Percentiles rank a stretch among this genome's conserved stretches.
phyloP scores from a whole-genome alignment of 1,140 invertebrate species.

The Pristionchus pacificus region DNA sequence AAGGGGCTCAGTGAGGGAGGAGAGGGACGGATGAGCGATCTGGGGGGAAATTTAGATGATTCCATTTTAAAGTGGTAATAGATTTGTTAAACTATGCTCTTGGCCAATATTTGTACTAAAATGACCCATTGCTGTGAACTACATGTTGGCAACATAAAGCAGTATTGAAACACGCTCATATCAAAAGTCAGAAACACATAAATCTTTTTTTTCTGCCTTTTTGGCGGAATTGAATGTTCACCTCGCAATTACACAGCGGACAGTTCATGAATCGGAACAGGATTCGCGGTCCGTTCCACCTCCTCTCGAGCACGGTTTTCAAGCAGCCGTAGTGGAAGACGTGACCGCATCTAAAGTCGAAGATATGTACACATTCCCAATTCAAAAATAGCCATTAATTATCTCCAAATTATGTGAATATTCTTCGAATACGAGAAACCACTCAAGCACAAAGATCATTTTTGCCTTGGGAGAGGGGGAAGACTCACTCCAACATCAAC shows the following conservation, averaged over 20 bases:
- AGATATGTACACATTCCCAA: too few species aligned
- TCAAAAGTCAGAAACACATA: too few species aligned
- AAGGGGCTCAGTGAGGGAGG: constrained; percentile 75
- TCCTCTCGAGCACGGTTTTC: constrained; percentile 75
- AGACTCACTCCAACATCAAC: not conserved
- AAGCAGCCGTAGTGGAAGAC: constrained; percentile 92
- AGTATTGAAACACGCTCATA: too few species aligned
- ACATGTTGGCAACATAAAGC: too few species aligned
- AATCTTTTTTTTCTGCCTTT: too few species aligned
- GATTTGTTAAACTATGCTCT: constrained; percentile 6
- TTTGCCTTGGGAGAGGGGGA: not conserved
- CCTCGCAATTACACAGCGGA: constrained; percentile 82
- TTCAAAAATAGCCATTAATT: too few species aligned
- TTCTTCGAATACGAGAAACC: too few species aligned
- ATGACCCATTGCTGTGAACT: not conserved
- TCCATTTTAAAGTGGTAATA: too few species aligned
- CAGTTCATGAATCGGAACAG: constrained; percentile 91
- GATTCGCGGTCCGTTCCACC: constrained; percentile 89
- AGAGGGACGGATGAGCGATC: constrained; percentile 76
- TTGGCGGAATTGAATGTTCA: too few species aligned
- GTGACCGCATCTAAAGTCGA: constrained; percentile 87
- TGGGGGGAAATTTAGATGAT: constrained; percentile 63
- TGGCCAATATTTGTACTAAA: constrained; percentile 8
- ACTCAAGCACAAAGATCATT: too few species aligned
- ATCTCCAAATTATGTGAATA: too few species aligned